Evolutionary conservation across 1,140 invertebrate genomes (phyloP).

Genomic region (Drosophila subpulchrella): DNA sequence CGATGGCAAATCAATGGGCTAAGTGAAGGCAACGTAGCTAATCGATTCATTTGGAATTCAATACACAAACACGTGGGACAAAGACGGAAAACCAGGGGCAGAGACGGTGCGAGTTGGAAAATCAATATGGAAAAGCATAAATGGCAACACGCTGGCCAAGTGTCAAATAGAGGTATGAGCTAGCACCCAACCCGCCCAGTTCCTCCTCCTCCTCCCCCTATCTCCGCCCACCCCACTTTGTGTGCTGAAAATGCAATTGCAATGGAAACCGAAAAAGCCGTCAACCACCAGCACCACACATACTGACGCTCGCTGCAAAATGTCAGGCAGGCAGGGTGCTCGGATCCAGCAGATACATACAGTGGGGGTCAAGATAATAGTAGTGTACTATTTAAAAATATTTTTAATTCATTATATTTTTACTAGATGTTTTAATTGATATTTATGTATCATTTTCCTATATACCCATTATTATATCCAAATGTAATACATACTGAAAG

Average conservation of each 20-base stretch:
- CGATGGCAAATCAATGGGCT: conserved; percentile 59
- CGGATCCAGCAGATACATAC: conserved; percentile 21
- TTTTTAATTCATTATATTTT: not conserved
- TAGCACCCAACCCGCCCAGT: not conserved
- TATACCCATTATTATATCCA: too few species aligned
- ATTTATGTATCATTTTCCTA: too few species aligned
- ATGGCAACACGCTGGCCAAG: conserved; percentile 68
- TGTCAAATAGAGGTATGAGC: conserved; percentile 58
- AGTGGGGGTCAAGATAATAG: conserved; percentile 1
- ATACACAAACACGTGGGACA: conserved; percentile 68
- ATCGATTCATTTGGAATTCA: conserved; percentile 80
- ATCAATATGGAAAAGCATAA: conserved; percentile 80
- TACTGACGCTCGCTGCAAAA: conserved; percentile 37
- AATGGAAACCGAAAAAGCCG: conserved; percentile 59
- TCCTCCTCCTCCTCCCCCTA: not conserved
- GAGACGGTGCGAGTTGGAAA: conserved; percentile 50
- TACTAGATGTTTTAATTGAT: too few species aligned
- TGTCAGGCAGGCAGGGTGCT: conserved; percentile 38
- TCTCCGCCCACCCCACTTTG: conserved; percentile 38
- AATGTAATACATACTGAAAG: too few species aligned
- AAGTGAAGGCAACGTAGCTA: conserved; percentile 68
- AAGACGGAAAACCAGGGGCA: conserved; percentile 11
- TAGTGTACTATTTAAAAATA: not conserved
- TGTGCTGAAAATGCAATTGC: conserved; percentile 51
- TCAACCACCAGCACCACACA: conserved; percentile 62